Conservation (phyloP, 2,888 invertebrate genomes). For the Spilarctia lutea region DNA sequence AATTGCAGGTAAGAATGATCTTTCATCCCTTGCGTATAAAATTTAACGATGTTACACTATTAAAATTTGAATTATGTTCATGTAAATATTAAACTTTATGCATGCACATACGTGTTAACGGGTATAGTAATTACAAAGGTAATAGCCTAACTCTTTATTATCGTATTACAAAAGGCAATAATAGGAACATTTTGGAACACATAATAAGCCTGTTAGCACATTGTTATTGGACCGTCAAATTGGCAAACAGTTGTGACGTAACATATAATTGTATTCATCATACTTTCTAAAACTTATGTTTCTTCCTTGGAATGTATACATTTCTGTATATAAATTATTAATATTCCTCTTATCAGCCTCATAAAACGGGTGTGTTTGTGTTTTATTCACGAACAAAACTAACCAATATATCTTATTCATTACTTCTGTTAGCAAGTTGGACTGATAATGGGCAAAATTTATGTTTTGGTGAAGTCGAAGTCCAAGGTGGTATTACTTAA, state of each 20-base stretch:
- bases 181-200: slow-evolving; percentile 41
- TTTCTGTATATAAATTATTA: neutral
- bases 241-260: slow-evolving; percentile 46
- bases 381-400: neutral
- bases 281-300: slow-evolving; percentile 30
- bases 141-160: slow-evolving; percentile 41
- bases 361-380: neutral
- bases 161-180: slow-evolving; percentile 38
- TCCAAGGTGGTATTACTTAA: neutral
- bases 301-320: slow-evolving; percentile 24
- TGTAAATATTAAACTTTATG: slow-evolving; percentile 30
- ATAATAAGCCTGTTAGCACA: slow-evolving; percentile 49
- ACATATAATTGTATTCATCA: slow-evolving; percentile 11
- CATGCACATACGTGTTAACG: slow-evolving; percentile 31
- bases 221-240: slow-evolving; percentile 50
- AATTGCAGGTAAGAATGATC: slow-evolving; percentile 28
- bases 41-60: slow-evolving; percentile 32
- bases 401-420: neutral
- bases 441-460: neutral
- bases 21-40: slow-evolving; percentile 30
- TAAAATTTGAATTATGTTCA: slow-evolving; percentile 33
- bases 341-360: neutral
- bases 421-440: neutral
- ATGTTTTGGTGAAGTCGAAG: neutral
- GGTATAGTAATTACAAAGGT: slow-evolving; percentile 40